Evolutionary conservation across 2,888 invertebrate genomes (phyloP), one percentile per base, ranked within the genome.

Genomic region (Ecliptopera silaceata): DNA sequence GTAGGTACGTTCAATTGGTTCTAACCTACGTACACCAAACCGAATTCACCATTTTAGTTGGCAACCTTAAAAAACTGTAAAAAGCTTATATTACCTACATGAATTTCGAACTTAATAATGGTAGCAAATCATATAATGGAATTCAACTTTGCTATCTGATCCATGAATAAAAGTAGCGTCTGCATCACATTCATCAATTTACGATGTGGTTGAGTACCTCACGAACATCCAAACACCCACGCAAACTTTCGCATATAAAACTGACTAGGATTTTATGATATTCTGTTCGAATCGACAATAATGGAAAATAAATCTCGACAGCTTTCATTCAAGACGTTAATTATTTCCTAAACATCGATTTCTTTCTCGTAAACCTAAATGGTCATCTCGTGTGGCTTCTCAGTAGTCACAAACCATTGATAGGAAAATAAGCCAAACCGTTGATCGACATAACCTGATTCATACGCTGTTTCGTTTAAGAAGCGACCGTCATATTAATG

Each of bases 361-460:
- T 53, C 38, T 58, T 52, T 56, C 48, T 49, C 36, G 44, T 56
- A 53, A 48, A 58, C 58, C 39, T 39, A 39, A 31, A 42, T 20
- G 31, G 34, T 12, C 15, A 38, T 31, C 52, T 53, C 41, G 53
- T 51, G 49, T 57, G 43, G 26, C 11, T 26, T 26, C 15, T 29
- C 22, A 29, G 15, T 38, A 43, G 42, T 43, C 48, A 59, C 61
- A 60, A 56, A 61, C 46, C 60, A 69, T 69, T 66, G 61, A 68
- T 51, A 52, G 67, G 69, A 73, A 77, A 75, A 77, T 77, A 74
- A 76, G 75, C 72, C 74, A 69, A 68, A 64, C 65, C 71, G 65
- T 67, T 74, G 75, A 70, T 75, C 74, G 73, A 75, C 74, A 76
- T 72, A 77, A 71, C 75, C 64, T 72, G 70, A 73, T 78, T 80